These are phyloP conservation scores for Benitochromis conjunctus DNA, from an alignment of 2,113 vertebrate species.

Conservation along the genomic window DNA sequence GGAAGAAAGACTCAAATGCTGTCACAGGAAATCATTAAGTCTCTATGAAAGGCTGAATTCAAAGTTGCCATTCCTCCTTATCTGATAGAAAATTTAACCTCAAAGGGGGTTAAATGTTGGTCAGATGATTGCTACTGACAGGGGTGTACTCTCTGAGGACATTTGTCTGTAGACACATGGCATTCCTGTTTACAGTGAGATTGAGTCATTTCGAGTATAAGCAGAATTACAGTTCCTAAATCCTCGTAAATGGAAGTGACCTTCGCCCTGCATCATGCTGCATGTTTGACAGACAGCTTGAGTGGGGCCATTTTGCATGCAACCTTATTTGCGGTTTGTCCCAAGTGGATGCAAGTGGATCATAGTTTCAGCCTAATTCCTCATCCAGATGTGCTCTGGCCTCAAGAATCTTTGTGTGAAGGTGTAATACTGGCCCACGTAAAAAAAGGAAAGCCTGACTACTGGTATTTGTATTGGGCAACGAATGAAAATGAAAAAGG, in stretches of 20 bases:
- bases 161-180: slow-evolving; percentile 9
- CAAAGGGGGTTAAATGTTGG: background rate
- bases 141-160: background rate
- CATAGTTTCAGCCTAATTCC: slow-evolving; percentile 45
- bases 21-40: slow-evolving; percentile 15
- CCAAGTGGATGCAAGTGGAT: slow-evolving; percentile 9
- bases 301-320: slow-evolving; percentile 1
- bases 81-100: background rate
- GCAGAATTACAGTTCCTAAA: slow-evolving; percentile 26
- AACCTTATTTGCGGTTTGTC: slow-evolving; percentile 36
- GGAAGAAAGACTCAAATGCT: background rate
- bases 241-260: slow-evolving; percentile 48
- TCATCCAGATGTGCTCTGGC: slow-evolving; percentile 31
- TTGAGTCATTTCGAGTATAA: slow-evolving; percentile 12
- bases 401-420: slow-evolving; percentile 20
- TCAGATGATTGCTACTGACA: background rate
- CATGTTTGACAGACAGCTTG: slow-evolving; percentile 38
- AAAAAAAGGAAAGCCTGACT: background rate
- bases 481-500: background rate
- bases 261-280: slow-evolving; percentile 47
- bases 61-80: background rate
- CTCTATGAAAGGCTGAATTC: slow-evolving; percentile 7
- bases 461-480: background rate
- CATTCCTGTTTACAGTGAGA: background rate
- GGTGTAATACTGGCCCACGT: slow-evolving; percentile 30